phyloP scores from a whole-genome alignment of 2,113 vertebrate species.

The Thalassoma bifasciatum region DNA sequence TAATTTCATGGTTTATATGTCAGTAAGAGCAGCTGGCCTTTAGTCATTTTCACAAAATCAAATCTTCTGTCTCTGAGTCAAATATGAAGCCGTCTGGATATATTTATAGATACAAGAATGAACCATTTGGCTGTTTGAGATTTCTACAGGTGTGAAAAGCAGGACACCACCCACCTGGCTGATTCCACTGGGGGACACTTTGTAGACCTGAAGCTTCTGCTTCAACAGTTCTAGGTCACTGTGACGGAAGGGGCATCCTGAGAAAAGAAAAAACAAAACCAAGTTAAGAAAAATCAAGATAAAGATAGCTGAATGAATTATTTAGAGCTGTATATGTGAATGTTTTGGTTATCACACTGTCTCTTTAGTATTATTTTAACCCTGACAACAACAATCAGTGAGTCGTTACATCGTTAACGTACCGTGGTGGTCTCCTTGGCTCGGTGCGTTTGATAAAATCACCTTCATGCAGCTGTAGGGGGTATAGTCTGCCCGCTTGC shows the following conservation, averaged over 20 bases:
- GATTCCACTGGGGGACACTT: slow-evolving; percentile 87
- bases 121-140: background rate
- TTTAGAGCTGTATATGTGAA: too few relatives aligned
- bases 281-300: background rate
- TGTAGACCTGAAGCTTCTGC: slow-evolving; percentile 95
- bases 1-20: too few relatives aligned
- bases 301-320: background rate
- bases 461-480: slow-evolving; percentile 99
- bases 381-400: slow-evolving; percentile 1
- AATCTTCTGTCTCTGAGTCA: too few relatives aligned
- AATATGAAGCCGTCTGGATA: too few relatives aligned
- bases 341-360: background rate
- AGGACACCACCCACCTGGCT: slow-evolving; percentile 84
- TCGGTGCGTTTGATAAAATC: slow-evolving; percentile 94
- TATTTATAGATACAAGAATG: too few relatives aligned
- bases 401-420: slow-evolving; percentile 71
- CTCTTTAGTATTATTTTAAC: background rate
- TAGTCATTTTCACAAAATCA: too few relatives aligned
- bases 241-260: slow-evolving; percentile 98
- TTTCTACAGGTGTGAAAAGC: background rate
- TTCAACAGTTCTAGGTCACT: slow-evolving; percentile 93
- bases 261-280: slow-evolving; percentile 5
- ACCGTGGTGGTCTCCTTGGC: slow-evolving; percentile 98
- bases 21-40: too few relatives aligned
- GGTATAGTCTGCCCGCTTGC: slow-evolving; percentile 96